Evolutionary conservation across 2,797 vertebrate species (phyloP).

Genomic region (Neomorphus geoffroyi): DNA sequence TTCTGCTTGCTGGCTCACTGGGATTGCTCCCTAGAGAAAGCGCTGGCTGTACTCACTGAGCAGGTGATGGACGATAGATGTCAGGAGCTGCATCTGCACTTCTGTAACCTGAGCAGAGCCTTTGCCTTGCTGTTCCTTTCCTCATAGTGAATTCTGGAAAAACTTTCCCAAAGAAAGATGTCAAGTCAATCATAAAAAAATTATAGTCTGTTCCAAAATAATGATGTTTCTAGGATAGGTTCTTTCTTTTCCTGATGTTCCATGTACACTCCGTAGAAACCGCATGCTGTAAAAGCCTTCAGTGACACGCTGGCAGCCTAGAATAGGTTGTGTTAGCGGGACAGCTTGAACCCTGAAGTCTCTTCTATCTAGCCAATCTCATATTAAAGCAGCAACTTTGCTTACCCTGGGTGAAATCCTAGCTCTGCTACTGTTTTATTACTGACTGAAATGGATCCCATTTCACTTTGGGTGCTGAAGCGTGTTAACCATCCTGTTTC

Average conservation of each 20-base stretch:
- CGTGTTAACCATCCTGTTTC: slow-evolving; percentile 15
- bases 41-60: background rate
- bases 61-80: background rate
- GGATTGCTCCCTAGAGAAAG: background rate
- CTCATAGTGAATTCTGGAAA: background rate
- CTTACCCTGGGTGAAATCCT: slow-evolving; percentile 1
- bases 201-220: background rate
- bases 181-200: background rate
- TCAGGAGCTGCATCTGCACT: background rate
- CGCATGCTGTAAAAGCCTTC: background rate
- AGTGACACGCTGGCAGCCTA: background rate
- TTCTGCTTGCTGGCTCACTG: background rate
- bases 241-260: background rate
- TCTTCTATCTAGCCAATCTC: background rate
- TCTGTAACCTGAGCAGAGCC: background rate
- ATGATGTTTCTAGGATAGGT: background rate
- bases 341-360: background rate
- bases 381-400: background rate
- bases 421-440: background rate
- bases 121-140: background rate
- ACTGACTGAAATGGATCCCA: background rate
- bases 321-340: background rate
- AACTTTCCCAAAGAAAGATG: background rate
- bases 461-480: background rate
- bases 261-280: background rate